Evolutionary conservation across 1,140 invertebrate genomes (phyloP).

Genomic region (Drosophila ananassae): DNA sequence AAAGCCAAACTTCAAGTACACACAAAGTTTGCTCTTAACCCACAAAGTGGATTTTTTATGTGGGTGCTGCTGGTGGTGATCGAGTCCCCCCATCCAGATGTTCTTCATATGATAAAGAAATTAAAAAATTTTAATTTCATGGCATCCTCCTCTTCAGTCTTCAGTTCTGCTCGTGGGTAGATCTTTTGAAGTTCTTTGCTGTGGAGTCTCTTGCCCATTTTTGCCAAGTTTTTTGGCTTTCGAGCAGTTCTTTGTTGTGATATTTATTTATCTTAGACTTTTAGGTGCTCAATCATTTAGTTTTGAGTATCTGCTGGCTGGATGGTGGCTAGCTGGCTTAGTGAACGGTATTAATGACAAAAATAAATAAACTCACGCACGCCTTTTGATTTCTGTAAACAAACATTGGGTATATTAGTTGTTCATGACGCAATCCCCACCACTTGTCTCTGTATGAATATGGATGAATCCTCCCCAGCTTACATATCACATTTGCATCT

Average conservation of each 20-base stretch:
- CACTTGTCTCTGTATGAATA: constrained; percentile 37
- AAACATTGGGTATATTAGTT: constrained; percentile 12
- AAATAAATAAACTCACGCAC: constrained; percentile 33
- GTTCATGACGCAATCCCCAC: constrained; percentile 32
- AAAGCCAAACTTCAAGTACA: constrained; percentile 48
- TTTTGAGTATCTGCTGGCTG: constrained; percentile 9
- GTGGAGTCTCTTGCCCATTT: constrained; percentile 5
- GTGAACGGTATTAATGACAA: constrained; percentile 37
- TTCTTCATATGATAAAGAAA: constrained; percentile 53
- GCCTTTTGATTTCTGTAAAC: constrained; percentile 37
- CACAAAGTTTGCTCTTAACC: constrained; percentile 45
- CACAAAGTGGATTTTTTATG: constrained; percentile 38
- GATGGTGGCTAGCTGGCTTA: constrained; percentile 1
- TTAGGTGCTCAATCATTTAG: constrained; percentile 39
- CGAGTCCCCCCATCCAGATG: constrained; percentile 33
- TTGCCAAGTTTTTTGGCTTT: constrained; percentile 6
- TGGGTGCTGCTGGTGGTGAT: constrained; percentile 32
- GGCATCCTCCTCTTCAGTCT: constrained; percentile 15
- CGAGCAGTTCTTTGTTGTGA: constrained; percentile 1
- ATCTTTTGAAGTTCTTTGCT: constrained; percentile 39
- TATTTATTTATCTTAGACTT: constrained; percentile 30
- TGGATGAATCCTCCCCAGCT: constrained; percentile 10
- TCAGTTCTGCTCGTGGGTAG: constrained; percentile 28
- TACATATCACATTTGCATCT: constrained; percentile 44
- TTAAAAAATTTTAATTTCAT: constrained; percentile 14